A percentile compares a stretch with the other conserved stretches of the same genome.
Conservation (phyloP, 2,113 vertebrate species). For the Deroptyus accipitrinus region DNA sequence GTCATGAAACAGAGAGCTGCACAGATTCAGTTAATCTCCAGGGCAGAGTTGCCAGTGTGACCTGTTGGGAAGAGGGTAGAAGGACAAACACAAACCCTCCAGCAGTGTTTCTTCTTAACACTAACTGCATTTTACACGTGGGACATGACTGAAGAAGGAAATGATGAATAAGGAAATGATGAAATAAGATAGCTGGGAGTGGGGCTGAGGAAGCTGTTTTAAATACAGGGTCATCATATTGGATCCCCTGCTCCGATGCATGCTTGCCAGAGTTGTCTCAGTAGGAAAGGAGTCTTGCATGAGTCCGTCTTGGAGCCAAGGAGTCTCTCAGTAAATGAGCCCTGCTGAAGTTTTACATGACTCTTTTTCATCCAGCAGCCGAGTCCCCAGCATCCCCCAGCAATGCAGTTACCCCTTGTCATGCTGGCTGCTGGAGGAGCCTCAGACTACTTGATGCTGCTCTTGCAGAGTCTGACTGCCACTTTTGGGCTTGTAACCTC, state of each 20-base stretch:
- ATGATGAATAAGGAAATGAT: not conserved
- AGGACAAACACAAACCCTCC: not conserved
- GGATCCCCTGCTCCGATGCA: not conserved
- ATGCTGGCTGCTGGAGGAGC: accelerated
- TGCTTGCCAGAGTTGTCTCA: not conserved
- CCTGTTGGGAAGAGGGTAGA: not conserved
- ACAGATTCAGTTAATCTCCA: not conserved
- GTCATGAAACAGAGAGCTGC: not conserved
- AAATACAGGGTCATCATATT: not conserved
- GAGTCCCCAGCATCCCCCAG: accelerated
- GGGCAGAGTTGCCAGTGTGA: not conserved
- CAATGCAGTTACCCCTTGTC: accelerated
- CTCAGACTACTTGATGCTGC: not conserved
- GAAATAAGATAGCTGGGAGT: not conserved
- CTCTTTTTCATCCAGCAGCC: not conserved
- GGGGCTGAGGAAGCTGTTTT: not conserved
- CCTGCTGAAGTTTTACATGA: not conserved
- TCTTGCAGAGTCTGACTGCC: not conserved
- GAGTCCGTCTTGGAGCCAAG: accelerated
- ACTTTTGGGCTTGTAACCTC: not conserved
- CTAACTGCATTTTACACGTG: not conserved
- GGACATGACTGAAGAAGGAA: not conserved
- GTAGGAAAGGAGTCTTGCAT: not conserved
- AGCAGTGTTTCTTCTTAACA: not conserved
- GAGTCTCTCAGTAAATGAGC: not conserved